Evolutionary conservation across 1,140 invertebrate genomes (phyloP).

Genomic region (Platyscapa corneri): DNA sequence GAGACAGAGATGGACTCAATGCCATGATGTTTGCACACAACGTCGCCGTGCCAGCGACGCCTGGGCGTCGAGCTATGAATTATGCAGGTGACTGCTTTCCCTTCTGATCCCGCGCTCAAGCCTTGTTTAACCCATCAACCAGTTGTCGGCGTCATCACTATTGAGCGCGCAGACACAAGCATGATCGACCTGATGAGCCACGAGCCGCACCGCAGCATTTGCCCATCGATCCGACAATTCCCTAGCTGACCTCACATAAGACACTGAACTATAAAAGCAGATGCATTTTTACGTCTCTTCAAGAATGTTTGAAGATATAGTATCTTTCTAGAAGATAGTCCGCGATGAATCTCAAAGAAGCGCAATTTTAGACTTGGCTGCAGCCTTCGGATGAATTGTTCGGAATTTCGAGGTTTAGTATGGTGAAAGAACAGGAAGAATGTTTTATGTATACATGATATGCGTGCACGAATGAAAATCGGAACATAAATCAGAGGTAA

Average conservation of each 20-base stretch:
- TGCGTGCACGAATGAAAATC: not conserved
- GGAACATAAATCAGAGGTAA: not conserved
- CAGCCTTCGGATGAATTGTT: not conserved
- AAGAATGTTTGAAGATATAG: not conserved
- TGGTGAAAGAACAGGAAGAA: not conserved
- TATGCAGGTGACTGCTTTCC: conserved; percentile 41
- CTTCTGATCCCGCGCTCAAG: not conserved
- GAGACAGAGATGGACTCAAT: not conserved
- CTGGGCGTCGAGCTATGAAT: conserved; percentile 39
- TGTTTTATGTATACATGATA: not conserved
- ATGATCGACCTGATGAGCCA: conserved; percentile 27
- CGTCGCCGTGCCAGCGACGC: not conserved
- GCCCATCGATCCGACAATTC: conserved; percentile 20
- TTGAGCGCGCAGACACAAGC: not conserved
- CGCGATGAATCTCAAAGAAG: conserved; percentile 7
- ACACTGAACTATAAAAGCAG: not conserved
- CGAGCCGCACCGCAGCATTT: not conserved
- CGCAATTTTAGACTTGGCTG: not conserved
- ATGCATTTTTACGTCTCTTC: not conserved
- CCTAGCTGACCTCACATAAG: not conserved
- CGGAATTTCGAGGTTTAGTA: not conserved
- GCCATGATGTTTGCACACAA: conserved; percentile 37
- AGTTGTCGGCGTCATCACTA: conserved; percentile 30
- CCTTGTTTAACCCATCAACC: conserved; percentile 45
- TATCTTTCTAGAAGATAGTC: not conserved